Evolutionary conservation across 2,888 invertebrate species (phyloP), one percentile per base, ranked within the genome.

Genomic region (Erynnis tages): DNA sequence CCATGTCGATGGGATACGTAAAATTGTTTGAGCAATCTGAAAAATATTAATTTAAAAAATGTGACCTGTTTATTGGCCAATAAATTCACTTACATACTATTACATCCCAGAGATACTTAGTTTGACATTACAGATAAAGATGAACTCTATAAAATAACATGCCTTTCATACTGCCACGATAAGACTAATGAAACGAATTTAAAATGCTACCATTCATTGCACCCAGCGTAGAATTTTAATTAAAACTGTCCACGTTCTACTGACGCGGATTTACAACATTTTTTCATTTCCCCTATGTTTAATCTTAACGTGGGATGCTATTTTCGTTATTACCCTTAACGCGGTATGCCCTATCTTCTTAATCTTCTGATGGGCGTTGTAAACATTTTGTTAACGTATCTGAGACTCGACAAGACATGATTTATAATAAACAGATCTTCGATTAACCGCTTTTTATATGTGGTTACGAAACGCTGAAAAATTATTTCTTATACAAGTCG

Each of bases 141-240:
- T 46, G 35, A 46, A 25, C 25, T 46, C 19, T n/a, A 46, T 25
- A 37, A n/a, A 47, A 47, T 19, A 29, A 47, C 17, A n/a, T 2
- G 7, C 27, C 27, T 37, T 37, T 37, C 16, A 29, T 10, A 14
- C 29, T 7, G 37, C 8, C 7, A 13, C 55, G 62, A 58, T 62
- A 59, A 57, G 59, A 57, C 55, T 37, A 40, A 27, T 17, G 58
- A 60, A 50, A 57, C 1, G 11, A 44, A 60, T 62, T 62, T 60
- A 69, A 71, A 71, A 65, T 58, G 61, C 54, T 64, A 60, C 62
- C 63, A 63, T 67, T 65, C 62, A 66, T 60, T 63, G 63, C 64
- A 57, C 41, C 53, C 66, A 56, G 58, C 63, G 55, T 58, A 62
- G 63, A 65, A 61, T 73, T 75, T 75, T 71, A 75, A 73, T 73